A percentile compares a stretch with the other conserved stretches of the same genome.
Evolutionary conservation across 2,113 vertebrate genomes (phyloP).

Genomic region (Ammodramus savannarum): DNA sequence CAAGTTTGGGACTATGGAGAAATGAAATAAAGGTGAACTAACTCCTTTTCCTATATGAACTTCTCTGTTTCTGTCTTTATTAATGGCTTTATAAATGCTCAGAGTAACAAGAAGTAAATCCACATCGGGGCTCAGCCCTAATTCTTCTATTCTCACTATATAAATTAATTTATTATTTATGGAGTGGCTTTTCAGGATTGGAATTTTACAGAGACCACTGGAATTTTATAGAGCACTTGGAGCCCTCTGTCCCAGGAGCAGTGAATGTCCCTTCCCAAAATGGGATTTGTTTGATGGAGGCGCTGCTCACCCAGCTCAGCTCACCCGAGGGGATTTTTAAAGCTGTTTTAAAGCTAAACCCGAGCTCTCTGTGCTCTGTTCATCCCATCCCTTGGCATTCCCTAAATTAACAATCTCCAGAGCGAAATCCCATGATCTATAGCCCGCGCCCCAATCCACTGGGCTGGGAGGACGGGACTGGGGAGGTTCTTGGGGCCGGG

Average conservation of each 20-base stretch:
- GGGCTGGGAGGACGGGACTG: not conserved
- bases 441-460: accelerated
- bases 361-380: not conserved
- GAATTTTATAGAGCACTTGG: too few relatives aligned
- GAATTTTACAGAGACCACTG: too few relatives aligned
- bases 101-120: accelerated
- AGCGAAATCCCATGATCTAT: accelerated
- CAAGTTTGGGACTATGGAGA: slow-evolving; percentile 56
- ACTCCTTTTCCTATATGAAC: slow-evolving; percentile 56
- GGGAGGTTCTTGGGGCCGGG: accelerated
- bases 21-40: slow-evolving; percentile 67
- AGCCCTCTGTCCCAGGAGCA: accelerated
- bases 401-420: not conserved
- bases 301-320: accelerated
- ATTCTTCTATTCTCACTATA: accelerated
- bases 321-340: accelerated
- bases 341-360: not conserved
- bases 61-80: slow-evolving; percentile 29
- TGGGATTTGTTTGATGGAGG: accelerated
- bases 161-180: accelerated
- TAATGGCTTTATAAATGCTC: not conserved
- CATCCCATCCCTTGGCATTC: not conserved
- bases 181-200: not conserved
- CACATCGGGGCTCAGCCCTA: accelerated
- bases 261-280: accelerated